Evolutionary conservation across 2,888 invertebrate species (phyloP), one percentile per base, ranked within the genome.

Genomic region (Tetanocera ferruginea): DNA sequence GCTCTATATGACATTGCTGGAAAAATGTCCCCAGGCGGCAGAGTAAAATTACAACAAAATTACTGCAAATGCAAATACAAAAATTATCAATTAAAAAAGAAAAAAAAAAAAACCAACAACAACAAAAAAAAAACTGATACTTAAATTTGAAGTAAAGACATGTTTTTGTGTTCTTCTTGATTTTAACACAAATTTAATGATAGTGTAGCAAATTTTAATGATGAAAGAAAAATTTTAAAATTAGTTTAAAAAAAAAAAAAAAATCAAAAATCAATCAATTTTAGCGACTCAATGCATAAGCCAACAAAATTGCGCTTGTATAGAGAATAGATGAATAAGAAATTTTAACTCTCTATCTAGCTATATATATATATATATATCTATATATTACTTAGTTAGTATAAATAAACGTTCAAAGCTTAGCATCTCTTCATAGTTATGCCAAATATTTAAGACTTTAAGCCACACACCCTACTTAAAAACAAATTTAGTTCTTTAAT

Each of bases 21-120:
- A 75, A 43, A 75, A 52, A 64, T 81, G 78, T 77, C 78, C 79
- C 66, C 64, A 77, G 62, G 77, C 37, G 51, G 76, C 73, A 66
- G 69, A 66, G 19, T 70, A 76, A 72, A 76, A 75, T 69, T 23
- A 43, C 62, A 11, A 19, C 49, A 31, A 25, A n/a, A 52, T 25
- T 31, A 25, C 8, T 14, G 11, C 9, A 17, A 60, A 11, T 28
- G 6, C 25, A 17, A 19, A 57, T n/a, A 43, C 23, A 3, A 25
- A 66, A 3, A 37, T 11, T 17, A 2, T n/a, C 28, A 51, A 4
- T 70, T 19, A 70, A 73, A 37, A 57, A 2, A 17, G 5, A 25
- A 37, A 79, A 11, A 57, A 14, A 9, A 14, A 52, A 76, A 43
- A 25, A 14, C 23, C 34, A 74, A n/a, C 4, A 23, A 19, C 19